These are phyloP conservation scores for Ceriagrion tenellum DNA, from an alignment of 2,888 invertebrate species.

Conservation along the genomic window DNA sequence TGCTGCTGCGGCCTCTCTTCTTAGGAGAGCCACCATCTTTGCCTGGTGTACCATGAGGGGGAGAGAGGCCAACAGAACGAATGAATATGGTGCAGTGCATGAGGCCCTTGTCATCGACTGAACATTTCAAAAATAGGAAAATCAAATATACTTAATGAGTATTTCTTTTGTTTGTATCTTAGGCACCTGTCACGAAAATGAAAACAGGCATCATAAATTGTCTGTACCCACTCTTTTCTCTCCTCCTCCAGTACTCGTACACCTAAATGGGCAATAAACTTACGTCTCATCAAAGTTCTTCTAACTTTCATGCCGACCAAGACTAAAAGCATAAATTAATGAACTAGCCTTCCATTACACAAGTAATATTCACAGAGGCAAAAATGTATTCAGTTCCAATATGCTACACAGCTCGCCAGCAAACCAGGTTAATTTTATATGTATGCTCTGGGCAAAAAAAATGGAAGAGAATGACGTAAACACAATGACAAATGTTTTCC, in stretches of 20 bases:
- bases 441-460: background rate
- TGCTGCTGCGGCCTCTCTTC: constrained; percentile 39
- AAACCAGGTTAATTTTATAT: background rate
- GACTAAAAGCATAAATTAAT: background rate
- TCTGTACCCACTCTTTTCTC: background rate
- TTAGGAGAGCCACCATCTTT: constrained; percentile 46
- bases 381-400: background rate
- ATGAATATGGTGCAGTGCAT: background rate
- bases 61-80: background rate
- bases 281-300: background rate
- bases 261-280: background rate
- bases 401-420: background rate
- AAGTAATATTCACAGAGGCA: background rate
- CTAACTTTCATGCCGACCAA: background rate
- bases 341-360: background rate
- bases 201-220: background rate
- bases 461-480: background rate
- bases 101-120: background rate
- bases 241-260: background rate
- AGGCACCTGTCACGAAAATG: background rate
- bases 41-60: background rate
- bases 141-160: background rate
- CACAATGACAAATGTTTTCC: background rate
- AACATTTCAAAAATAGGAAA: background rate
- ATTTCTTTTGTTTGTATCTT: background rate